Evolutionary conservation across 1,140 invertebrate genomes (phyloP).

Genomic region (Zophobas morio): DNA sequence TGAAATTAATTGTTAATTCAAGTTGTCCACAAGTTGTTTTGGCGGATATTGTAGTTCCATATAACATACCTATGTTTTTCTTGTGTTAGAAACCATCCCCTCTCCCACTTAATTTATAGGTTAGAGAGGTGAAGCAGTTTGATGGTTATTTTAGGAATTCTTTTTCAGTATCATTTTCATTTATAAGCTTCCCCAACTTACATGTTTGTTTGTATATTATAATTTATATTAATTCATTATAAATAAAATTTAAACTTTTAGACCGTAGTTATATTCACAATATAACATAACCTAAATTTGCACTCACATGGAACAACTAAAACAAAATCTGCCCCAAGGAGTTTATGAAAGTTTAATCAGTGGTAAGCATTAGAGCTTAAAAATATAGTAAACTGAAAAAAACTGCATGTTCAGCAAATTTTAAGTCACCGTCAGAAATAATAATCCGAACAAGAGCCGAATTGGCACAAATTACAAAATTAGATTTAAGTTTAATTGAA

Average conservation of each 20-base stretch:
- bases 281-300: neutral
- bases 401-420: slow-evolving; percentile 28
- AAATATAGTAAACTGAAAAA: neutral
- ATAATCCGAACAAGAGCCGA: slow-evolving; percentile 1
- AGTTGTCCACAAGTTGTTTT: slow-evolving; percentile 6
- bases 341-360: slow-evolving; percentile 40
- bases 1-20: slow-evolving; percentile 30
- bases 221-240: slow-evolving; percentile 42
- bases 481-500: slow-evolving; percentile 42
- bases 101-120: slow-evolving; percentile 33
- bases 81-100: slow-evolving; percentile 4
- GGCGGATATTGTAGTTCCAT: slow-evolving; percentile 27
- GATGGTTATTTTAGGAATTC: slow-evolving; percentile 29
- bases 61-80: neutral
- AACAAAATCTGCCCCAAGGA: neutral
- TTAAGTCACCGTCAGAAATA: slow-evolving; percentile 17
- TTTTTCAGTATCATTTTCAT: slow-evolving; percentile 32
- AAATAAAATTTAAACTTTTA: slow-evolving; percentile 43
- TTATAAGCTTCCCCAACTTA: slow-evolving; percentile 31
- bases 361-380: slow-evolving; percentile 25
- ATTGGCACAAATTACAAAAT: slow-evolving; percentile 26
- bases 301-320: slow-evolving; percentile 43
- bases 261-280: slow-evolving; percentile 15
- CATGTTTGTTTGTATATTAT: slow-evolving; percentile 40
- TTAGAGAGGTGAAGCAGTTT: slow-evolving; percentile 17